These are phyloP conservation scores for Belonocnema kinseyi DNA, from an alignment of 1,140 invertebrate genomes.

Conservation along the genomic window DNA sequence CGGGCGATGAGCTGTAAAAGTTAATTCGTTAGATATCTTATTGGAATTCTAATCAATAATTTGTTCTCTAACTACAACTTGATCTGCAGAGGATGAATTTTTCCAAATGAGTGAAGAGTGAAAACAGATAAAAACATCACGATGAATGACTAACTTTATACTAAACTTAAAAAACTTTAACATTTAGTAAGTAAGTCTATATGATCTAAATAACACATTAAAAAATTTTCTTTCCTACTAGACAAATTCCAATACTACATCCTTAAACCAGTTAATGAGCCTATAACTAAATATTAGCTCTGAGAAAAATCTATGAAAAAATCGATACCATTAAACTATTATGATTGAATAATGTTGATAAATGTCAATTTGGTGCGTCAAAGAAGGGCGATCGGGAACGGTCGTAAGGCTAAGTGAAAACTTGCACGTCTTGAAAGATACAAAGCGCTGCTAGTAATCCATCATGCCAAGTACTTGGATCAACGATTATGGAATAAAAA, in stretches of 20 bases:
- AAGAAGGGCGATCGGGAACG: conserved; percentile 53
- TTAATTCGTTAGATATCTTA: conserved; percentile 29
- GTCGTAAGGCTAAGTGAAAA: conserved; percentile 50
- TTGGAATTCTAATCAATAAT: neutral
- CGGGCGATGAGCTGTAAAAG: conserved; percentile 85
- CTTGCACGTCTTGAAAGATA: conserved; percentile 34
- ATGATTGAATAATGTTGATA: conserved; percentile 1
- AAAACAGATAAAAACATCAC: neutral
- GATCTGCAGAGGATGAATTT: neutral
- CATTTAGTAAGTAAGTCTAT: too few species aligned
- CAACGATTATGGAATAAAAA: neutral
- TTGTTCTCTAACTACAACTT: conserved; percentile 1
- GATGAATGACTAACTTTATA: neutral
- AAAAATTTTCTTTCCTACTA: too few species aligned
- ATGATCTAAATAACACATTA: too few species aligned
- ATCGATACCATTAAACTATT: neutral
- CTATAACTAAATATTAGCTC: too few species aligned
- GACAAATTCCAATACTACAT: too few species aligned
- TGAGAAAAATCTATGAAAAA: neutral
- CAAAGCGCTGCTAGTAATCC: conserved; percentile 2
- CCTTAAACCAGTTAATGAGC: too few species aligned
- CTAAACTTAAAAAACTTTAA: too few species aligned
- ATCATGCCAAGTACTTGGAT: conserved; percentile 16
- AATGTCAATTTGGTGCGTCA: conserved; percentile 10
- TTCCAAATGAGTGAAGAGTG: neutral